Evolutionary conservation across 2,888 invertebrate genomes (phyloP).

Genomic region (Isotomurus palustris): DNA sequence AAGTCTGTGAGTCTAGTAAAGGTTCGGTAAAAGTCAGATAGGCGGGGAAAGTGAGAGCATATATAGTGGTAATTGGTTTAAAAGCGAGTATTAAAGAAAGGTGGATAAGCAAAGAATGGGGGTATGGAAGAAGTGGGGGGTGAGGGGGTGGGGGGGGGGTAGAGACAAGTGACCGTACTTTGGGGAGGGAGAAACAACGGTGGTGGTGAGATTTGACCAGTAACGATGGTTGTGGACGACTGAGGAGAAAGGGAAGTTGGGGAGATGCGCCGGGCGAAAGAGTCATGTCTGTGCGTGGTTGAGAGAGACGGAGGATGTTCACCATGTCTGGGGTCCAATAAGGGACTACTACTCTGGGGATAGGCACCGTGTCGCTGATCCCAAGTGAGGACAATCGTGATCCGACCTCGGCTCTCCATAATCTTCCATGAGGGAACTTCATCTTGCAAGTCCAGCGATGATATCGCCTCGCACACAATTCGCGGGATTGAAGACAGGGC

Average conservation of each 20-base stretch:
- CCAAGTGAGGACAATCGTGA: slow-evolving; percentile 95
- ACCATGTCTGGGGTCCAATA: slow-evolving; percentile 5
- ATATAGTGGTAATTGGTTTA: neutral
- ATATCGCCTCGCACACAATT: slow-evolving; percentile 95
- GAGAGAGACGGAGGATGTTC: slow-evolving; percentile 43
- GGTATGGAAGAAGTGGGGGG: too few relatives aligned
- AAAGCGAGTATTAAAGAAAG: slow-evolving; percentile 9
- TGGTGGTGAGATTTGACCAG: slow-evolving; percentile 28
- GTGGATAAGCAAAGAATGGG: slow-evolving; percentile 8
- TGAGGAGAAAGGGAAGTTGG: slow-evolving; percentile 55
- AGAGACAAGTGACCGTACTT: slow-evolving; percentile 31
- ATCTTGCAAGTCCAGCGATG: slow-evolving; percentile 84
- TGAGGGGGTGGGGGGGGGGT: slow-evolving; percentile 13
- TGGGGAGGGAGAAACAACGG: slow-evolving; percentile 36
- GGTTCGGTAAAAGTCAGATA: too few relatives aligned
- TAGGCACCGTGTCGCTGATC: slow-evolving; percentile 64
- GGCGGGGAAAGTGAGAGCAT: too few relatives aligned
- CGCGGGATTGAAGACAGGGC: slow-evolving; percentile 93
- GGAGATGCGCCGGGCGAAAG: slow-evolving; percentile 58
- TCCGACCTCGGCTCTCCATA: slow-evolving; percentile 96
- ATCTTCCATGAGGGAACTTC: slow-evolving; percentile 92
- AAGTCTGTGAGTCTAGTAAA: too few relatives aligned
- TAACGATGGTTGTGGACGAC: slow-evolving; percentile 48
- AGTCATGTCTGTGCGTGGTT: slow-evolving; percentile 56
- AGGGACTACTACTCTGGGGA: slow-evolving; percentile 17